A percentile compares a stretch with the other conserved stretches of the same genome.
phyloP scores from a whole-genome alignment of 2,113 vertebrate genomes.

The human region GRCh38 chr4:8866001-8866500 shows the following conservation, averaged over 20 bases:
- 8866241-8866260: background rate
- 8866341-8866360: background rate
- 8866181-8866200: background rate
- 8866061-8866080: background rate
- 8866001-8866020: accelerated
- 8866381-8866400: background rate
- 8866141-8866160: background rate
- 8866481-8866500: accelerated
- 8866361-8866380: background rate
- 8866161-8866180: background rate
- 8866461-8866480: background rate
- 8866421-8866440: too few species aligned
- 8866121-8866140: too few species aligned
- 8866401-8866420: background rate
- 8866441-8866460: too few species aligned
- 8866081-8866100: background rate
- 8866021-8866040: accelerated
- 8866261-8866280: accelerated
- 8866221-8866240: background rate
- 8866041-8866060: background rate
- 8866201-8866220: background rate
- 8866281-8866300: accelerated
- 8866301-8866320: background rate
- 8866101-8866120: background rate
- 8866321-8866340: background rate